Evolutionary conservation across 2,113 vertebrate species (phyloP).

Genomic region (Erpornis zantholeuca): DNA sequence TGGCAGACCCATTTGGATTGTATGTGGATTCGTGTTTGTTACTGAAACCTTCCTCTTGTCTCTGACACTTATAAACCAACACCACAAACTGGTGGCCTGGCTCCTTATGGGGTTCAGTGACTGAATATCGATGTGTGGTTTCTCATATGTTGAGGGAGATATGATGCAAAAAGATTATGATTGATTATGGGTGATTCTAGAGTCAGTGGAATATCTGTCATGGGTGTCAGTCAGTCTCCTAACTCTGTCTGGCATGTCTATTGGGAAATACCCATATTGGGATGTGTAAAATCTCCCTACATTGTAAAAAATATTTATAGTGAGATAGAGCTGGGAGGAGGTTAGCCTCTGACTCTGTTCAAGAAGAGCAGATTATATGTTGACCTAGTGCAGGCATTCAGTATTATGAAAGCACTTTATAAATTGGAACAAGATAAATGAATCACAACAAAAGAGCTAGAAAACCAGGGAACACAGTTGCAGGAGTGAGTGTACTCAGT

Average conservation of each 20-base stretch:
- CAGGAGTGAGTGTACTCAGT: slow-evolving; percentile 30
- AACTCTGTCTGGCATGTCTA: neutral
- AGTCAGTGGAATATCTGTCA: neutral
- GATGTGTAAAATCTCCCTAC: neutral
- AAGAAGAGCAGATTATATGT: slow-evolving; percentile 9
- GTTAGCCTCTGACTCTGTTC: neutral
- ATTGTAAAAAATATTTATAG: neutral
- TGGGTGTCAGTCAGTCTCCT: neutral
- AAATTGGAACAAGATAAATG: slow-evolving; percentile 59
- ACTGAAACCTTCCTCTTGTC: neutral
- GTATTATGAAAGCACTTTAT: slow-evolving; percentile 53
- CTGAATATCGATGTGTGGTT: neutral
- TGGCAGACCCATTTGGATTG: neutral
- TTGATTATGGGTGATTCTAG: neutral
- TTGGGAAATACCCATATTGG: neutral
- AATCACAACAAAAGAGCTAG: slow-evolving; percentile 43
- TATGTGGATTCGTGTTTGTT: neutral
- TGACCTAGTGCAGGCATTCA: slow-evolving; percentile 38
- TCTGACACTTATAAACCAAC: neutral
- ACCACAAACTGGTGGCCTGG: neutral
- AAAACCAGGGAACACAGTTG: slow-evolving; percentile 33
- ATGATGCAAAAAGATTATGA: neutral
- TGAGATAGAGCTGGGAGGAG: neutral
- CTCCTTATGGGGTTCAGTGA: neutral
- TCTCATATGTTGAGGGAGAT: neutral